phyloP scores from a whole-genome alignment of 2,888 invertebrate genomes.

The Neoscelio sp. region DNA sequence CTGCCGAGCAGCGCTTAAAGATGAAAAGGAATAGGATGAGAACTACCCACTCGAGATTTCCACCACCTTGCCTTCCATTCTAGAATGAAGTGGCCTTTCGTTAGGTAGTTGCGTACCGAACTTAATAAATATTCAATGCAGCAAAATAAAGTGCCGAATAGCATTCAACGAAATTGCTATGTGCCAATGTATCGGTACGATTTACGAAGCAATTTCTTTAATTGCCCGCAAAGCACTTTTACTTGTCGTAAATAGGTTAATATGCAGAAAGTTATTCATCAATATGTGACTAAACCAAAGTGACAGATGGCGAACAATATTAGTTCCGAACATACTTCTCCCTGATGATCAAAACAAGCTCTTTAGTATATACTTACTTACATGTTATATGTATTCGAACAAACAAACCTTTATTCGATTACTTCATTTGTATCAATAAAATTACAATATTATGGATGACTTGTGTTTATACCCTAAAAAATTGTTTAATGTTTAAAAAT shows the following conservation, averaged over 20 bases:
- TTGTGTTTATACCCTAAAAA: too few relatives aligned
- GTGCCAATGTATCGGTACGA: conserved; percentile 63
- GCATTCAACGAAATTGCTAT: conserved; percentile 62
- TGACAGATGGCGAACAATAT: conserved; percentile 2
- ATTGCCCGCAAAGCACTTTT: conserved; percentile 68
- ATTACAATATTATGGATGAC: too few relatives aligned
- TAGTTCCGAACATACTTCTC: background rate
- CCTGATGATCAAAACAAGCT: background rate
- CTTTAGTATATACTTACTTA: too few relatives aligned
- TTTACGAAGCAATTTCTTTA: conserved; percentile 74
- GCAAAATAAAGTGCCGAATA: conserved; percentile 73
- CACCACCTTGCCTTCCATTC: conserved; percentile 59
- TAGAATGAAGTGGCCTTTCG: conserved; percentile 71
- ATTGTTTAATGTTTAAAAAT: too few relatives aligned
- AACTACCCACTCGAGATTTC: conserved; percentile 72
- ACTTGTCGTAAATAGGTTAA: conserved; percentile 21
- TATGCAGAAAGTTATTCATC: conserved; percentile 3
- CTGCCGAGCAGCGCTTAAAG: conserved; percentile 62
- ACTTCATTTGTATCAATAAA: too few relatives aligned
- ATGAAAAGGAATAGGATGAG: conserved; percentile 62
- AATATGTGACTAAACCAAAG: background rate
- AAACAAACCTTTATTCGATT: too few relatives aligned
- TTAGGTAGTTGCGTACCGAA: conserved; percentile 71
- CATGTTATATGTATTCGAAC: too few relatives aligned
- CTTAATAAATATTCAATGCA: conserved; percentile 80